Evolutionary conservation across 2,797 vertebrate genomes (phyloP).

Genomic region (Loriculus beryllinus): DNA sequence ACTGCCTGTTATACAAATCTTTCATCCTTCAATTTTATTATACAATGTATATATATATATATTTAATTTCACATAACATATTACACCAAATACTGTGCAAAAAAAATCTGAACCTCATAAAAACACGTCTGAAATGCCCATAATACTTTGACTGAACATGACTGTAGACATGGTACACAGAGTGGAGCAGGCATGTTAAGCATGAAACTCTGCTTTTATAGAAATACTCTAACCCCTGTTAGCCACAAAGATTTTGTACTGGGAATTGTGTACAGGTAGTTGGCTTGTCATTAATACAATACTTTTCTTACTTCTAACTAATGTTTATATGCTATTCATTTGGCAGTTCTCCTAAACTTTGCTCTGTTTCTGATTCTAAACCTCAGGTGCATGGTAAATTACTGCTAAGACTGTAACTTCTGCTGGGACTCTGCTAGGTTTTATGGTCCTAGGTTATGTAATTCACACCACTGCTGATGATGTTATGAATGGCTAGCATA

Average conservation of each 20-base stretch:
- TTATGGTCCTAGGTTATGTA: slow-evolving; percentile 53
- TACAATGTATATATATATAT: neutral
- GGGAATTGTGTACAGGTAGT: neutral
- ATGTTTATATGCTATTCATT: slow-evolving; percentile 30
- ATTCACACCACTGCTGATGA: slow-evolving; percentile 38
- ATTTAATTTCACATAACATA: slow-evolving; percentile 20
- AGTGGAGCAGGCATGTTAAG: slow-evolving; percentile 5
- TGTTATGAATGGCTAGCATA: slow-evolving; percentile 3
- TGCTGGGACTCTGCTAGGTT: neutral
- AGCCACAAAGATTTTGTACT: slow-evolving; percentile 9
- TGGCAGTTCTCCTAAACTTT: slow-evolving; percentile 23
- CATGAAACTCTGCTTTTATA: slow-evolving; percentile 26
- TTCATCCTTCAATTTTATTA: neutral
- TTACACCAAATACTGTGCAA: neutral
- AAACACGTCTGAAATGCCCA: neutral
- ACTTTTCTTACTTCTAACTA: slow-evolving; percentile 48
- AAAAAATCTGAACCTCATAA: neutral
- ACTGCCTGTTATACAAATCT: neutral
- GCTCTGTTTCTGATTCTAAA: slow-evolving; percentile 59
- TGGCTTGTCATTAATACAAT: neutral
- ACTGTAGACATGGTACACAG: neutral
- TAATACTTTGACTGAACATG: neutral
- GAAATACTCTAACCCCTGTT: neutral
- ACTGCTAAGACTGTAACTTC: neutral
- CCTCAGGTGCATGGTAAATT: slow-evolving; percentile 41